Evolutionary conservation across 53 echinoderm and acorn worm genomes (phyloP).

Genomic region (Luidia sarsii): DNA sequence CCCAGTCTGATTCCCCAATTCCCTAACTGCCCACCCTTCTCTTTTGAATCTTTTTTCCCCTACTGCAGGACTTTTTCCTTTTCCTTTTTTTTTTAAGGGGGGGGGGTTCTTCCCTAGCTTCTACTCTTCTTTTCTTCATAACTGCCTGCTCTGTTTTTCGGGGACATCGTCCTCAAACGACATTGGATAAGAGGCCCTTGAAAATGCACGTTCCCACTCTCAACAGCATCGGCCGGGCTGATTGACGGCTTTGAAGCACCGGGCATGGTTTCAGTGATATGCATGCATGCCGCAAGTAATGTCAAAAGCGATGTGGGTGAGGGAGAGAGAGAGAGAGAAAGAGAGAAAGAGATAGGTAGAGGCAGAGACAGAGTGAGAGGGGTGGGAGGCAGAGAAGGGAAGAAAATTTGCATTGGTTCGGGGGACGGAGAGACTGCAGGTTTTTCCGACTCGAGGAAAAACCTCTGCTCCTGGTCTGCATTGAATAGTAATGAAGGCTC

Average conservation of each 20-base stretch:
- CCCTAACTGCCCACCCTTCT: no score
- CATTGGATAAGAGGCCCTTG: constrained; percentile 52
- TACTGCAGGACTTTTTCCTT: background rate
- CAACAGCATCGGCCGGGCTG: constrained; percentile 51
- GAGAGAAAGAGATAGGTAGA: background rate
- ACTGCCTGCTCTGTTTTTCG: constrained; percentile 57
- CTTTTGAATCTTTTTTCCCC: no score
- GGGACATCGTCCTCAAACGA: constrained; percentile 50
- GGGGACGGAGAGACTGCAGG: no score
- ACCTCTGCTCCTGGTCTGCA: constrained; percentile 36
- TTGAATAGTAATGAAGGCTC: constrained; percentile 59
- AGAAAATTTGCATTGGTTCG: no score
- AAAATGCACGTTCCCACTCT: constrained; percentile 57
- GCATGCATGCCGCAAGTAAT: constrained; percentile 62
- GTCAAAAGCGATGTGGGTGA: constrained; percentile 7
- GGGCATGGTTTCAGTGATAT: constrained; percentile 50
- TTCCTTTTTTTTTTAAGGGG: background rate
- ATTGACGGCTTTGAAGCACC: constrained; percentile 45
- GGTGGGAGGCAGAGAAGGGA: background rate
- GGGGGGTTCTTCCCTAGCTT: background rate
- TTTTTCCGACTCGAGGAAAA: background rate
- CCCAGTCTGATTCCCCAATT: no score
- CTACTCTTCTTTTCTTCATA: constrained; percentile 22
- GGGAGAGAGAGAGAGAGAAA: no score
- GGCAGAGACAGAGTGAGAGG: background rate